These are phyloP conservation scores for Scaeva pyrastri DNA, from an alignment of 2,888 invertebrate genomes.

Conservation along the genomic window DNA sequence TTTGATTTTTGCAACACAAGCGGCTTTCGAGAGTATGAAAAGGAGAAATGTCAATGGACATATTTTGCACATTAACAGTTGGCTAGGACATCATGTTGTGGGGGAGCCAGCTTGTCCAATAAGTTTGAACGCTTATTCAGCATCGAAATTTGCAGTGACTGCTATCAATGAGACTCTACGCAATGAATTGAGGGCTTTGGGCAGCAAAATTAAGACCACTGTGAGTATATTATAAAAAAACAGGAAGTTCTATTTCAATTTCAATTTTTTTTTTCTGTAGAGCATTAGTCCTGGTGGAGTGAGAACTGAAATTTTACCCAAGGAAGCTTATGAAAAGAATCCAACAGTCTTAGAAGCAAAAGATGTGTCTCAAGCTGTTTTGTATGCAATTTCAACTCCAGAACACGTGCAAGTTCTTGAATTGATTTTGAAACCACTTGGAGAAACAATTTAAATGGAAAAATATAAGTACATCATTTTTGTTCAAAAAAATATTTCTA, in stretches of 20 bases:
- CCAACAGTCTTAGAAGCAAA: conserved; percentile 55
- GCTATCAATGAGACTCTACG: conserved; percentile 78
- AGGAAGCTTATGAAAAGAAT: conserved; percentile 7
- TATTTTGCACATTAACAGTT: conserved; percentile 68
- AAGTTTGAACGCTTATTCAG: conserved; percentile 79
- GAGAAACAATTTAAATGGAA: conserved; percentile 63
- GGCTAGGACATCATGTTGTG: conserved; percentile 47
- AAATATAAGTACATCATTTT: too few relatives aligned
- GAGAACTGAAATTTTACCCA: conserved; percentile 66
- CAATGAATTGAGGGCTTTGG: conserved; percentile 77
- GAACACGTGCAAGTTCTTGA: conserved; percentile 73
- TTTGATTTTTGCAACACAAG: conserved; percentile 83
- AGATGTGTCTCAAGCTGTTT: conserved; percentile 75
- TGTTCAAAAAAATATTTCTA: too few relatives aligned
- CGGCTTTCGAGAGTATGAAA: conserved; percentile 84
- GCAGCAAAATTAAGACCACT: conserved; percentile 72
- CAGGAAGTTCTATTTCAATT: background rate
- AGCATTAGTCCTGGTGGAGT: conserved; percentile 76
- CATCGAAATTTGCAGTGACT: conserved; percentile 78
- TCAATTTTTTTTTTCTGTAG: conserved; percentile 32
- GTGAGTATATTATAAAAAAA: conserved; percentile 55
- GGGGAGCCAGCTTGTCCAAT: conserved; percentile 76
- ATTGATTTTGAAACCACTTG: conserved; percentile 68
- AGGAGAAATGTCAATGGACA: conserved; percentile 78
- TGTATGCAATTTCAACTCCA: conserved; percentile 76